Evolutionary conservation across 2,888 invertebrate species (phyloP).

Genomic region (Gortyna flavago): DNA sequence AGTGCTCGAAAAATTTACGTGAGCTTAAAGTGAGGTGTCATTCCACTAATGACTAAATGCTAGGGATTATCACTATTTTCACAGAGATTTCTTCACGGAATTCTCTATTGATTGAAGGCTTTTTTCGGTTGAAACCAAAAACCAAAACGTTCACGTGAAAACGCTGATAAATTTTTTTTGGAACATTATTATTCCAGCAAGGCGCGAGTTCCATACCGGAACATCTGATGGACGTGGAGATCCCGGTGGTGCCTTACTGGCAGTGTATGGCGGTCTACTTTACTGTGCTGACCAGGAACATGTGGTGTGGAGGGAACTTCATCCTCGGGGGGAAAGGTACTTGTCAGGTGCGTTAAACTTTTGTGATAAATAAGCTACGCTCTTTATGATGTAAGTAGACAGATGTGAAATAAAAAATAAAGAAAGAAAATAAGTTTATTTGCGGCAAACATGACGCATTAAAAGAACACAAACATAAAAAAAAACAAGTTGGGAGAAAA

Average conservation of each 20-base stretch:
- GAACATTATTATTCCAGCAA: constrained; percentile 74
- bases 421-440: no score
- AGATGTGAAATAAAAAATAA: neutral
- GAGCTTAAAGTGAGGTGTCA: no score
- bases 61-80: neutral
- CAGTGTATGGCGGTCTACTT: constrained; percentile 75
- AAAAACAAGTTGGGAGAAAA: no score
- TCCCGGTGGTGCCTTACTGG: constrained; percentile 78
- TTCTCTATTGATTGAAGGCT: neutral
- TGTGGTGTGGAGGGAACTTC: constrained; percentile 85
- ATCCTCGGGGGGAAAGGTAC: constrained; percentile 82
- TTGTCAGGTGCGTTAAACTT: constrained; percentile 74
- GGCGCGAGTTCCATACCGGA: constrained; percentile 82
- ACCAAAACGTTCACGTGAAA: neutral
- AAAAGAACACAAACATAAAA: no score
- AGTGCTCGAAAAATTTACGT: no score
- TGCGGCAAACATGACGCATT: no score
- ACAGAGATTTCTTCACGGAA: no score
- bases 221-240: constrained; percentile 80
- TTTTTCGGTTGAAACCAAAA: neutral
- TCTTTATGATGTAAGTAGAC: neutral
- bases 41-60: no score
- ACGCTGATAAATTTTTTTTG: neutral
- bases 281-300: constrained; percentile 77
- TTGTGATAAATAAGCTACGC: neutral